Evolutionary conservation across 2,797 vertebrate genomes (phyloP), one percentile per base, ranked within the genome.

Genomic region (Lepus oiostolus): DNA sequence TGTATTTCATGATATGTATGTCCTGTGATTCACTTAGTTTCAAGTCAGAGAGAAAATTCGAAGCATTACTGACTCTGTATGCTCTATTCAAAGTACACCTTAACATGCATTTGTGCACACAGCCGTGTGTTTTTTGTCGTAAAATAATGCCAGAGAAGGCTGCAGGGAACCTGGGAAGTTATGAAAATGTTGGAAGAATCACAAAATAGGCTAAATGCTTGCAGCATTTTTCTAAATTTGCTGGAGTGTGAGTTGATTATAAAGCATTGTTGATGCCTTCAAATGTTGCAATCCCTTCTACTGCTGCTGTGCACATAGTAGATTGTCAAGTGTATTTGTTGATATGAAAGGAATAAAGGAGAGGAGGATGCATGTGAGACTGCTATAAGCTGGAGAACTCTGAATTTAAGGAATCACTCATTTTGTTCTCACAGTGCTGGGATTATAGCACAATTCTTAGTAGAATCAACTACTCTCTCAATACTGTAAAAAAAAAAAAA

Each of bases 331-430:
- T 67, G 26, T 32, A 30, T 54, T 17, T 87, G 30, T 76, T 72
- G 35, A 83, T 35, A 63, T 35, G 28, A 85, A 94, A 74, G 28
- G 30, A 81, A 26, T 86, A 26, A 87, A 54, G 12, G 14, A 81
- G 19, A 72, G 7, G 21, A 79, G 7, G 38, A 42, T 22, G 65
- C 12, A 32, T 19, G 11, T n/a, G 26, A 83, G 79, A n/a, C 54
- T 65, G 6, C 32, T 19, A 19, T 22, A 10, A 85, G 30, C 54
- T 85, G 14, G 30, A 62, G 24, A 90, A 72, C 22, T 76, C 75
- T 24, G 30, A 79, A n/a, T 6, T 47, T 83, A 82, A 81, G 38
- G 16, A 35, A 24, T 28, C 5, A 1, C 5, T 91, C 60, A 72
- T 81, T 63, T 52, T 11, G 7, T 24, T 35, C 35, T 22, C 5